Conservation (phyloP, 2,888 invertebrate species). For the Hirtodrosophila histrioides region DNA sequence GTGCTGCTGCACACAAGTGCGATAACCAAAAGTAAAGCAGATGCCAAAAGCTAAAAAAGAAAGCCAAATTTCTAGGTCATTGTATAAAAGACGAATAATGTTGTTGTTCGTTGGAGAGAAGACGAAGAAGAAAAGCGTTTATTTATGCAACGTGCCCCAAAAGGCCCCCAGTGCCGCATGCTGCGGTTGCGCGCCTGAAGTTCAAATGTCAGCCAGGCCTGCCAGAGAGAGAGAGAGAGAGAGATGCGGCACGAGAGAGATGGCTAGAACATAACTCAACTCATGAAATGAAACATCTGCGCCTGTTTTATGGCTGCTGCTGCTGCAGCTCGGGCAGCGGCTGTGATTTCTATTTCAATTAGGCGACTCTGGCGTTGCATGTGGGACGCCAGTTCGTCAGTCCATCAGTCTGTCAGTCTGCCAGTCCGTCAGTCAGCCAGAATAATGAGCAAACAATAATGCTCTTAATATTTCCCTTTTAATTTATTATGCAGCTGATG, state of each 20-base stretch:
- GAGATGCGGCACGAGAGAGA: slow-evolving; percentile 25
- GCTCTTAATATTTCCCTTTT: slow-evolving; percentile 62
- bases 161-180: slow-evolving; percentile 27
- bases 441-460: slow-evolving; percentile 74
- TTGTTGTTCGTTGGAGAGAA: slow-evolving; percentile 23
- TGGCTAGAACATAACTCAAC: slow-evolving; percentile 56
- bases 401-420: slow-evolving; percentile 28
- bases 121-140: slow-evolving; percentile 38
- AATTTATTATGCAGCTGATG: slow-evolving; percentile 53
- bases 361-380: slow-evolving; percentile 46
- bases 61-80: slow-evolving; percentile 72
- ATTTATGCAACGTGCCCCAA: slow-evolving; percentile 65
- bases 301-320: slow-evolving; percentile 36
- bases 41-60: slow-evolving; percentile 40
- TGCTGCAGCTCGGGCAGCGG: slow-evolving; percentile 19
- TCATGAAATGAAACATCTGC: slow-evolving; percentile 71
- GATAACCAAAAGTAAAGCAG: slow-evolving; percentile 22
- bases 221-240: slow-evolving; percentile 6
- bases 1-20: not conserved
- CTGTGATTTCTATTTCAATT: slow-evolving; percentile 73
- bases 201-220: slow-evolving; percentile 68
- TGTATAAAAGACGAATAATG: slow-evolving; percentile 36
- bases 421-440: slow-evolving; percentile 21
- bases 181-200: slow-evolving; percentile 70
- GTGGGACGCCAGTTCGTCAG: slow-evolving; percentile 51